These are phyloP conservation scores for Phrixothrix hirtus DNA, from an alignment of 2,888 invertebrate species.

Conservation along the genomic window DNA sequence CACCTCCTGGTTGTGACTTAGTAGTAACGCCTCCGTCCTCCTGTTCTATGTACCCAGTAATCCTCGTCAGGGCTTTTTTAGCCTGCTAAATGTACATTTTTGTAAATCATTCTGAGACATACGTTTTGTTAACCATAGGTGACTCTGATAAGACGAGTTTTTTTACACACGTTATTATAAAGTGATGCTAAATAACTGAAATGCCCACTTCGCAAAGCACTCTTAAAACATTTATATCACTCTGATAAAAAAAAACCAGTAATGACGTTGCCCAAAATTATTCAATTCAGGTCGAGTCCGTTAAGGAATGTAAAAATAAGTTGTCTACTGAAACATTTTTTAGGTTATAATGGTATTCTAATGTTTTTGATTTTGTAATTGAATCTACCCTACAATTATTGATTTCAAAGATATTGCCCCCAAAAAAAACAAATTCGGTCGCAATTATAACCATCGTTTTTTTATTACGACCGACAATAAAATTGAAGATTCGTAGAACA, in stretches of 20 bases:
- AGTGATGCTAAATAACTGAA: too few species aligned
- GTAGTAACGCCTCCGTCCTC: too few species aligned
- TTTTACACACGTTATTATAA: too few species aligned
- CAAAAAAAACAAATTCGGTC: constrained; percentile 31
- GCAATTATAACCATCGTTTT: constrained; percentile 49
- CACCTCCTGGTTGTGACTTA: too few species aligned
- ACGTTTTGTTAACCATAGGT: too few species aligned
- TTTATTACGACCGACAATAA: constrained; percentile 32
- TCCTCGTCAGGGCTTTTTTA: background rate
- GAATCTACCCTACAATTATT: constrained; percentile 47
- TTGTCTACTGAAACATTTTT: constrained; percentile 18
- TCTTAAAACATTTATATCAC: too few species aligned
- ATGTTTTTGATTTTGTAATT: constrained; percentile 37
- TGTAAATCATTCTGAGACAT: background rate
- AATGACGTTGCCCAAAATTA: too few species aligned
- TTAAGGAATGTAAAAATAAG: constrained; percentile 3
- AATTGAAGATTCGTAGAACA: constrained; percentile 35
- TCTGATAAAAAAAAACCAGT: too few species aligned
- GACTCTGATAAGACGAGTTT: too few species aligned
- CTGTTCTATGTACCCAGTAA: too few species aligned
- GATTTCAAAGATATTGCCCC: constrained; percentile 42
- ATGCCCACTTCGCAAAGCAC: too few species aligned
- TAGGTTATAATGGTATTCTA: constrained; percentile 40
- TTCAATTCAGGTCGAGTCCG: too few species aligned
- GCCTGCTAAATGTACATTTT: background rate